Percentiles rank a stretch among this genome's conserved stretches.
Evolutionary conservation across 2,888 invertebrate species (phyloP).

Genomic region (Macropis europaea): DNA sequence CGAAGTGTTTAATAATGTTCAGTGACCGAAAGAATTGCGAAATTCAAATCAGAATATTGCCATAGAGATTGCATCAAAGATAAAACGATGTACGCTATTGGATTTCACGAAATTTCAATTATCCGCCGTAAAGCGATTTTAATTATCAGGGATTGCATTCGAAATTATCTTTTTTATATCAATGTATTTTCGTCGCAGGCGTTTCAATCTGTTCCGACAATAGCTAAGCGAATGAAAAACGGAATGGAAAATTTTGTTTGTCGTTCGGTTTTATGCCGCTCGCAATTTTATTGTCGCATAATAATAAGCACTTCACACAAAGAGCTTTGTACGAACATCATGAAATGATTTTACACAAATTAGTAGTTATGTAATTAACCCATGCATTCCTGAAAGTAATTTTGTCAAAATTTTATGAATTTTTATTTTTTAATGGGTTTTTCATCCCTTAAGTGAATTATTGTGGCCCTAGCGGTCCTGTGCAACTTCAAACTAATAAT

Average conservation of each 20-base stretch:
- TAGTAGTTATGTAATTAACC: too few relatives aligned
- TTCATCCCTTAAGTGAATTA: too few relatives aligned
- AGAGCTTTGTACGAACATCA: too few relatives aligned
- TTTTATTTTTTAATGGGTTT: too few relatives aligned
- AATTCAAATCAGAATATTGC: background rate
- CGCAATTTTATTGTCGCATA: too few relatives aligned
- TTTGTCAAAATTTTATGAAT: too few relatives aligned
- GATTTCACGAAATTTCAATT: slow-evolving; percentile 9
- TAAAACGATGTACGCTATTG: background rate
- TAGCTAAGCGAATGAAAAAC: background rate
- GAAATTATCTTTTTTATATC: background rate
- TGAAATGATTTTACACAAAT: too few relatives aligned
- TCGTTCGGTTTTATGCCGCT: too few relatives aligned
- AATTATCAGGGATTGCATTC: slow-evolving; percentile 1
- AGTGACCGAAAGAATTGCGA: background rate
- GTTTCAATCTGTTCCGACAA: background rate
- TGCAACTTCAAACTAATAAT: too few relatives aligned
- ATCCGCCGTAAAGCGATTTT: background rate
- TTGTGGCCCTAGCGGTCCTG: too few relatives aligned
- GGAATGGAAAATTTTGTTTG: background rate
- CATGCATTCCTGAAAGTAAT: too few relatives aligned
- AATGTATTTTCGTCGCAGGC: background rate
- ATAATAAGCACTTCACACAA: too few relatives aligned
- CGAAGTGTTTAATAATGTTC: background rate
- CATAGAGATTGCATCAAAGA: background rate